Percentiles rank a stretch among this genome's conserved stretches.
phyloP scores from a whole-genome alignment of 2,888 invertebrate species.

The Beris chalybata region DNA sequence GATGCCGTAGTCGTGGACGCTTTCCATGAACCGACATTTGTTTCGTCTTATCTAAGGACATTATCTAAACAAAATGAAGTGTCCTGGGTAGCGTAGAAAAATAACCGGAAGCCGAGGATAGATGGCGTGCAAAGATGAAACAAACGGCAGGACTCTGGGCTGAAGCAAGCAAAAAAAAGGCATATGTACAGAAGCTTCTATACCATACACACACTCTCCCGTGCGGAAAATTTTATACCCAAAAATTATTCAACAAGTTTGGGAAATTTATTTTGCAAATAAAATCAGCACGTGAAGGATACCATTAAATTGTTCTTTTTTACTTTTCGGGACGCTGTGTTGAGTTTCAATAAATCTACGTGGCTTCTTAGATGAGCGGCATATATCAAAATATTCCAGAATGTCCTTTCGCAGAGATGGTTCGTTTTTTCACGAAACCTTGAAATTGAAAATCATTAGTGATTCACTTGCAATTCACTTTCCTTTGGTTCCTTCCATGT shows the following conservation, averaged over 20 bases:
- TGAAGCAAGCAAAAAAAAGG: no score
- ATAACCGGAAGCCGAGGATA: slow-evolving; percentile 28
- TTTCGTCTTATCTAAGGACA: slow-evolving; percentile 33
- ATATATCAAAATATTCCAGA: no score
- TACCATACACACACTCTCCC: neutral
- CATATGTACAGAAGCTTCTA: no score
- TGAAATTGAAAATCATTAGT: no score
- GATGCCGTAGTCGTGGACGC: slow-evolving; percentile 1
- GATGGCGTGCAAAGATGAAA: slow-evolving; percentile 15
- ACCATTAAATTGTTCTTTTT: neutral
- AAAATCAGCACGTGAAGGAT: no score
- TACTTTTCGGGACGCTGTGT: neutral
- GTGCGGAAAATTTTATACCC: slow-evolving; percentile 30
- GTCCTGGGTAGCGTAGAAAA: slow-evolving; percentile 21
- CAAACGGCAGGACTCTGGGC: no score
- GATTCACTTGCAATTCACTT: no score
- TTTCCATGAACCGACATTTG: slow-evolving; percentile 34
- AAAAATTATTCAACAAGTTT: slow-evolving; percentile 39
- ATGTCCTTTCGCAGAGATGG: no score
- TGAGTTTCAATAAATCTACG: no score
- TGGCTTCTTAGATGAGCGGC: no score
- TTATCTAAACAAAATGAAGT: slow-evolving; percentile 36
- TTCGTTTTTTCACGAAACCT: no score
- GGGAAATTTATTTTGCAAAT: slow-evolving; percentile 32
- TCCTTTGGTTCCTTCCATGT: no score